Evolutionary conservation across 1,140 invertebrate genomes (phyloP).

Genomic region (Ceratina australensis): DNA sequence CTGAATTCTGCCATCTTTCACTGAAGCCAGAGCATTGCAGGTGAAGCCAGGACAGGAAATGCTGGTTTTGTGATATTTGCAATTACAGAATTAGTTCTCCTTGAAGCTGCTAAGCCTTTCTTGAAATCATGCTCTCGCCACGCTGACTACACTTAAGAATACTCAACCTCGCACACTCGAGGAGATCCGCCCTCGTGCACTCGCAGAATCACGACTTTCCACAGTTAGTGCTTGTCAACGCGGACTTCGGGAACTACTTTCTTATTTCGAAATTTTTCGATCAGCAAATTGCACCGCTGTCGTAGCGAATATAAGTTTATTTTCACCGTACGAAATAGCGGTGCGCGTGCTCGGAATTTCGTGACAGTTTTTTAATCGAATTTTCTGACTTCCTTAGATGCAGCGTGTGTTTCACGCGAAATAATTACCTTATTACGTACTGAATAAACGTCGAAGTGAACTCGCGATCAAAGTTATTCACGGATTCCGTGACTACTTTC

Average conservation of each 20-base stretch:
- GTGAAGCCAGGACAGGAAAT: no score
- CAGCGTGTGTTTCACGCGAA: background rate
- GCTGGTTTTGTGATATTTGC: background rate
- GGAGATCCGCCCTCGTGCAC: background rate
- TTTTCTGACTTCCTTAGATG: no score
- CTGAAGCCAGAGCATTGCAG: no score
- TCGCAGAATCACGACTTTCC: constrained; percentile 6
- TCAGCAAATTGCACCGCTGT: no score
- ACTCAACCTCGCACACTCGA: background rate
- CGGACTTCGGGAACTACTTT: background rate
- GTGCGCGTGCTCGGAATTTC: no score
- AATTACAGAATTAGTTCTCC: constrained; percentile 6
- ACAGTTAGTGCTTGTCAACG: constrained; percentile 1
- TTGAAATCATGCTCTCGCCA: constrained; percentile 7
- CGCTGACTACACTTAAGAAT: constrained; percentile 2
- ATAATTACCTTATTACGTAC: background rate
- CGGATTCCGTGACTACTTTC: background rate
- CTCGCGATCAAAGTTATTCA: background rate
- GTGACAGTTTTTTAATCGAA: no score
- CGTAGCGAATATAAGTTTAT: no score
- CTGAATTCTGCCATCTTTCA: no score
- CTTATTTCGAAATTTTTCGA: background rate
- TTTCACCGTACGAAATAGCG: no score
- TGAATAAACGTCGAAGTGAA: background rate
- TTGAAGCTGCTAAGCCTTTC: background rate